Evolutionary conservation across 2,888 invertebrate genomes (phyloP).

Genomic region (Dolichomitus sp.): DNA sequence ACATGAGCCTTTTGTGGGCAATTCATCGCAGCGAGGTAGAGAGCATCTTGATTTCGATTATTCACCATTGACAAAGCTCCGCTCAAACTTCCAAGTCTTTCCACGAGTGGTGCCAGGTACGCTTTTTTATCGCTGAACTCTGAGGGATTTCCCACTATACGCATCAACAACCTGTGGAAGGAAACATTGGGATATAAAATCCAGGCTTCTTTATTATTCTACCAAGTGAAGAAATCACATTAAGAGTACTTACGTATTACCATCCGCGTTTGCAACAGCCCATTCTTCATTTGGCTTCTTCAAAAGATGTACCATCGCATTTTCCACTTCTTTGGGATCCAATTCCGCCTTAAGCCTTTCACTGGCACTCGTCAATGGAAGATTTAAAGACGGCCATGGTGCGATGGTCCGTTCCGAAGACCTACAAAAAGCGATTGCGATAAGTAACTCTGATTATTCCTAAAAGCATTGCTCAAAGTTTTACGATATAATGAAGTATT

Average conservation of each 20-base stretch:
- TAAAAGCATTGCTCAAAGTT: not conserved
- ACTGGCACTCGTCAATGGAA: conserved; percentile 75
- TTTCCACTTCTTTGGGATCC: conserved; percentile 75
- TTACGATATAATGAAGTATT: not conserved
- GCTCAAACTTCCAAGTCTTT: conserved; percentile 73
- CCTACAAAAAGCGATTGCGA: conserved; percentile 28
- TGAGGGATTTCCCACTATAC: conserved; percentile 77
- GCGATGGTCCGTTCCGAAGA: conserved; percentile 61
- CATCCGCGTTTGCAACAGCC: conserved; percentile 76
- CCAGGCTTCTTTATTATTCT: not conserved
- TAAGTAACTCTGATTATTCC: conserved; percentile 1
- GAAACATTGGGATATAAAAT: conserved; percentile 3
- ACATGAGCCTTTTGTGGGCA: conserved; percentile 78
- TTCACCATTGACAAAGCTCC: conserved; percentile 76
- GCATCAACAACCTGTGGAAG: conserved; percentile 78
- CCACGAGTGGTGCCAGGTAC: conserved; percentile 78
- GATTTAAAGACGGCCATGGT: conserved; percentile 78
- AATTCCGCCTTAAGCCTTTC: conserved; percentile 76
- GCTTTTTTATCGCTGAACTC: conserved; percentile 76
- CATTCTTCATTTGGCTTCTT: conserved; percentile 73
- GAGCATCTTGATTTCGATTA: conserved; percentile 78
- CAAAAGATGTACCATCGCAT: conserved; percentile 78
- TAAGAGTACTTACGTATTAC: conserved; percentile 79
- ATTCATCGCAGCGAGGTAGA: conserved; percentile 80
- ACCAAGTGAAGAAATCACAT: not conserved